Base-by-base conservation (phyloP, 23 tunicate genomes). In the Ciona savignyi region DNA sequence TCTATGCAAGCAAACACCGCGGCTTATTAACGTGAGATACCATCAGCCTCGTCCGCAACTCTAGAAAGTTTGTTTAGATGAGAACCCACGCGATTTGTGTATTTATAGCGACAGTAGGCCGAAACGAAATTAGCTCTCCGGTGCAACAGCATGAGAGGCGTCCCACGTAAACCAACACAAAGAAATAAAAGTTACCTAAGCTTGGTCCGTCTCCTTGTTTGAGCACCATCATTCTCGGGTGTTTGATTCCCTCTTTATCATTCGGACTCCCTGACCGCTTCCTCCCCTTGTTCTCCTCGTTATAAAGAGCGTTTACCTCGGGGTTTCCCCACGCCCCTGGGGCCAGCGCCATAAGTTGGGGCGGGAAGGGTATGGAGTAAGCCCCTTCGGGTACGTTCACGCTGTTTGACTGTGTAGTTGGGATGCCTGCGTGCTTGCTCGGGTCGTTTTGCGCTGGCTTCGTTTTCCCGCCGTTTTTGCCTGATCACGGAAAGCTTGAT, bases 161-260 rank as follows among this genome's bases (percentile, higher is more conserved):
- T 24, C 28, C 68, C 68, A 25, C 28, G 68, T 21, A 4, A 64
- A 23, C 22, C 28, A 64, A 23, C 22, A 6, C 9, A 29, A 68
- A 29, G 32, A 62, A 1, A 31, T 20, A 74, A 62, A 60, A 65
- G 70, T 2, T 62, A 91, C 97, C 87, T 71, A 91, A 62, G 25
- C 51, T 63, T 32, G 97, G 97, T 28, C 97, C 97, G 30, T 91
- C 93, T n/a, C 97, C 97, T 69, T 80, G 86, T 60, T 91, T 85
- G 30, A 91, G 72, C 32, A 85, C 83, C 67, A 91, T 27, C 97
- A 91, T 91, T 23, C 86, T 68, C 0, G 87, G 97, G 26, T 72
- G 75, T 67, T 91, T 91, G 31, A 30, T 20, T 2, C 60, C 76
- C 1, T 82, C 83, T 48, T 70, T 74, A 1, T 49, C 77, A 3